Evolutionary conservation across 2,113 vertebrate species (phyloP).

Genomic region (Nesogale talazaci): DNA sequence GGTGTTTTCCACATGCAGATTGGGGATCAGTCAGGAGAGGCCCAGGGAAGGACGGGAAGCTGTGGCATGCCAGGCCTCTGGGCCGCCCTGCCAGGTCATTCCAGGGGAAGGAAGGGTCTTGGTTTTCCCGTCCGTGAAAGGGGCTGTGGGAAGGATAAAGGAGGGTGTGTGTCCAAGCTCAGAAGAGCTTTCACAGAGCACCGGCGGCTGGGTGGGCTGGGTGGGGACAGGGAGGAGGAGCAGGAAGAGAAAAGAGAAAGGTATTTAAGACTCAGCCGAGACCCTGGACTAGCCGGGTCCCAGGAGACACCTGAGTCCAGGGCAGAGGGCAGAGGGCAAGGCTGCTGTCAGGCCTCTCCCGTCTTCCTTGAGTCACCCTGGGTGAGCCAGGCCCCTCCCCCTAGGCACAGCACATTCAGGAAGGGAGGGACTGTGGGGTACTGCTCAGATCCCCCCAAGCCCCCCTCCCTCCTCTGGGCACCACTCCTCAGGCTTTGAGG

Average conservation of each 20-base stretch:
- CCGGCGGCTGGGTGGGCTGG: neutral
- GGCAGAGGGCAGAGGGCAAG: slow-evolving; percentile 1
- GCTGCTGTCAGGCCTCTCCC: neutral
- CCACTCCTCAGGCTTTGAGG: neutral
- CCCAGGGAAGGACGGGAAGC: neutral
- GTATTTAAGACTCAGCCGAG: neutral
- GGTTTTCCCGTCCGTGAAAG: neutral
- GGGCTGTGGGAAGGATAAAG: neutral
- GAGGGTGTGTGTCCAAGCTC: neutral
- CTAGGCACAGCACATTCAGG: neutral
- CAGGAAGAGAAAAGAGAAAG: neutral
- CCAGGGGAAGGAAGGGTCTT: neutral
- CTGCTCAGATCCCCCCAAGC: neutral
- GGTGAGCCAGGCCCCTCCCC: too few species aligned
- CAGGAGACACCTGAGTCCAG: neutral
- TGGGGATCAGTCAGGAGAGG: neutral
- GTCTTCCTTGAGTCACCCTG: neutral
- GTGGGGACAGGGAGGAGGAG: neutral
- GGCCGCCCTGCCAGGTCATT: too few species aligned
- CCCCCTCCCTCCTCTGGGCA: neutral
- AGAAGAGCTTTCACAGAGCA: neutral
- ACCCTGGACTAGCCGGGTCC: neutral
- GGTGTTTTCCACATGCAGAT: neutral
- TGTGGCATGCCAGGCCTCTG: neutral
- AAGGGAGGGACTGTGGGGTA: neutral